Evolutionary conservation across 37 sponge, comb jelly and placozoan genomes (phyloP).

Genomic region (Ianthella basta): DNA sequence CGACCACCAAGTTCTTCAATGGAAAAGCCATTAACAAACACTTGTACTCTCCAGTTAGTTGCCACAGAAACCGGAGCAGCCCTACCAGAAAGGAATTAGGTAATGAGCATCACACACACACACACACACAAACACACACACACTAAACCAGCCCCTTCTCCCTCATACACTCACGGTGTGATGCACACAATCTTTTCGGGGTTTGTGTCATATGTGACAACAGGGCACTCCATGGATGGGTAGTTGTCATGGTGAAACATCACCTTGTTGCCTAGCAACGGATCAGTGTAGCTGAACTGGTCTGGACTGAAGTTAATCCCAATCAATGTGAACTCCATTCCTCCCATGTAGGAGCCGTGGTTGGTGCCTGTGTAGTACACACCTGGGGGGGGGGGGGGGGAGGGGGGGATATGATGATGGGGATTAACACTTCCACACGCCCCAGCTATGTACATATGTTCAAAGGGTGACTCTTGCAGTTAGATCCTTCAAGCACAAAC

Average conservation of each 20-base stretch:
- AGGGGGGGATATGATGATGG: no score
- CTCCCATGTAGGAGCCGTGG: slow-evolving; percentile 16
- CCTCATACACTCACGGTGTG: slow-evolving; percentile 47
- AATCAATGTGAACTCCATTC: neutral
- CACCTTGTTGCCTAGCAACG: neutral
- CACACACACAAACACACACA: no score
- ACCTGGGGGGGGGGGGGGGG: slow-evolving; percentile 6
- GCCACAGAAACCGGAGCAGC: no score
- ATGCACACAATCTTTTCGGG: slow-evolving; percentile 62
- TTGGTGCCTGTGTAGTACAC: neutral
- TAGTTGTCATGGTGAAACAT: slow-evolving; percentile 19
- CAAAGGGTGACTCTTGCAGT: no score
- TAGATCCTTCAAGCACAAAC: no score
- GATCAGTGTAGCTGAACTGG: slow-evolving; percentile 41
- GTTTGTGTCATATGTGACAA: slow-evolving; percentile 54
- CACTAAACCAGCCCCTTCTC: no score
- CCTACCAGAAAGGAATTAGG: no score
- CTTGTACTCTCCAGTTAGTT: neutral
- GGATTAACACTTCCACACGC: no score
- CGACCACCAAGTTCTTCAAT: neutral
- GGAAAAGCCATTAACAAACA: neutral
- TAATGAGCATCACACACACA: no score
- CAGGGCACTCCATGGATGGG: slow-evolving; percentile 56
- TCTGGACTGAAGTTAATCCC: slow-evolving; percentile 65
- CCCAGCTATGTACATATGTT: no score